Evolutionary conservation across 2,113 vertebrate genomes (phyloP).

Genomic region (Ptyas mucosa): DNA sequence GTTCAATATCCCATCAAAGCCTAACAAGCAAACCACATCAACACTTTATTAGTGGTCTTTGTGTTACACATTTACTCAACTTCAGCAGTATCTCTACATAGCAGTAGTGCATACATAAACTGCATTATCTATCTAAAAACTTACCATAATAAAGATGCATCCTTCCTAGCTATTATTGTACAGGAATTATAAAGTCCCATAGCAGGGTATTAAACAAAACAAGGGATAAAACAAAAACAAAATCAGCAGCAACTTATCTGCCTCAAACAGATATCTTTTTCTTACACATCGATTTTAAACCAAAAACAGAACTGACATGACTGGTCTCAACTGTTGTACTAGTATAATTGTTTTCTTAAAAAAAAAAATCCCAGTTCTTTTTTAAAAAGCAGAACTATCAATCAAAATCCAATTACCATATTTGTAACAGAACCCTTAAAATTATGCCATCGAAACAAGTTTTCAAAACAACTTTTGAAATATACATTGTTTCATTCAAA

Average conservation of each 20-base stretch:
- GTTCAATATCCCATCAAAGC: neutral
- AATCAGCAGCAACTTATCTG: neutral
- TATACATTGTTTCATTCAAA: neutral
- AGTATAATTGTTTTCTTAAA: neutral
- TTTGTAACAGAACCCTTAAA: neutral
- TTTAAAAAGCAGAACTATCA: neutral
- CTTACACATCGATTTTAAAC: neutral
- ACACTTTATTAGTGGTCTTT: neutral
- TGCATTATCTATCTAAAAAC: neutral
- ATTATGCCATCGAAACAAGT: neutral
- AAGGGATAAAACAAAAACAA: neutral
- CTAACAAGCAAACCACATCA: neutral
- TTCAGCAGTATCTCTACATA: neutral
- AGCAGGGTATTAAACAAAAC: neutral
- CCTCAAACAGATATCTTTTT: neutral
- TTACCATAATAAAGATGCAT: neutral
- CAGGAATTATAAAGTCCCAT: neutral
- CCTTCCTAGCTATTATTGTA: neutral
- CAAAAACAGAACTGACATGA: neutral
- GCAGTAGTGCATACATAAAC: neutral
- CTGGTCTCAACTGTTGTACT: neutral
- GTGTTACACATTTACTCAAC: neutral
- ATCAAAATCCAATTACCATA: neutral
- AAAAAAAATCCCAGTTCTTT: neutral
- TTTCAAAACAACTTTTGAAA: neutral